phyloP scores from a whole-genome alignment of 2,797 vertebrate species.

The Enteromius unitaeniatus region DNA sequence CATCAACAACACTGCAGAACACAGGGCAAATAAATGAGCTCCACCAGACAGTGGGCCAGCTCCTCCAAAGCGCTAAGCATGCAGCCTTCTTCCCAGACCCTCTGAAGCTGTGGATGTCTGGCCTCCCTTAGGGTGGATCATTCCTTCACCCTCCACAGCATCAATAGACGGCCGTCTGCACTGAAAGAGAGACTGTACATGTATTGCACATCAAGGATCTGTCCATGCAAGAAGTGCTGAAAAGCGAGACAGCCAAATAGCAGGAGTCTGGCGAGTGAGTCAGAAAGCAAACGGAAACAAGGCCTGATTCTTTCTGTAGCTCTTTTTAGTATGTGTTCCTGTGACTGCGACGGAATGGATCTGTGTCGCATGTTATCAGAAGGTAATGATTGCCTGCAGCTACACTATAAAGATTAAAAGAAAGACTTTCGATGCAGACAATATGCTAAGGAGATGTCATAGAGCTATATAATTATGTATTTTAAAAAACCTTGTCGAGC shows the following conservation, averaged over 20 bases:
- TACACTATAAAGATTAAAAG: constrained; percentile 11
- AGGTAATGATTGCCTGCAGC: constrained; percentile 22
- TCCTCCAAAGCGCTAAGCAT: constrained; percentile 27
- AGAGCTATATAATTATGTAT: not conserved
- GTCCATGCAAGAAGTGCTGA: constrained; percentile 64
- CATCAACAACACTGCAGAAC: constrained; percentile 48
- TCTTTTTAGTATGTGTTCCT: constrained; percentile 32
- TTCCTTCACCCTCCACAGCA: constrained; percentile 51
- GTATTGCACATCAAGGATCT: constrained; percentile 48
- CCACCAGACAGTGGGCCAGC: constrained; percentile 30
- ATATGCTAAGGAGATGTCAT: not conserved
- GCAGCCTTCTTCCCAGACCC: constrained; percentile 30
- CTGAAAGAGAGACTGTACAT: constrained; percentile 40
- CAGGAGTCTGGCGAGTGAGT: constrained; percentile 46
- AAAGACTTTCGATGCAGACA: not conserved
- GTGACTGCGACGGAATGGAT: constrained; percentile 24
- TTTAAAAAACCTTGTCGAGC: not conserved
- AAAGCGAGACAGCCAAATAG: constrained; percentile 51
- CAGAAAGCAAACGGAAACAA: constrained; percentile 56
- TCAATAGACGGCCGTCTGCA: constrained; percentile 37
- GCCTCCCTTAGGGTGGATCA: constrained; percentile 47
- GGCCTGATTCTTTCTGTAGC: constrained; percentile 23
- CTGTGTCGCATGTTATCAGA: constrained; percentile 14
- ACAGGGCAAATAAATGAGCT: constrained; percentile 43
- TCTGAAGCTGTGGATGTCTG: constrained; percentile 20